A percentile compares a stretch with the other conserved stretches of the same genome.
Evolutionary conservation across 2,113 vertebrate species (phyloP).

Genomic region (Thunnus thynnus): DNA sequence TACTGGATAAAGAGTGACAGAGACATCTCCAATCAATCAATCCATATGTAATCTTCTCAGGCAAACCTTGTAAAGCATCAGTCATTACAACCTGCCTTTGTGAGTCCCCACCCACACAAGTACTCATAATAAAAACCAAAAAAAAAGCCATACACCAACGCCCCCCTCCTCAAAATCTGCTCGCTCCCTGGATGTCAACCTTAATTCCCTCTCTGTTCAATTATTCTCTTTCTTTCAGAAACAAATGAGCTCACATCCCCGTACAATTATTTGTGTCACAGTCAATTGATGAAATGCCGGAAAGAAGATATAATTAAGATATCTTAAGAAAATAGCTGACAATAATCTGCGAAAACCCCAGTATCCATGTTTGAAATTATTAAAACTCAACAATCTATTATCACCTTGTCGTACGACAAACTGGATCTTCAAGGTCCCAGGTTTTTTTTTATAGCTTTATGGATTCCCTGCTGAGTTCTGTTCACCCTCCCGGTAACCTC

Average conservation of each 20-base stretch:
- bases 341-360: not conserved
- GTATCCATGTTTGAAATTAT: not conserved
- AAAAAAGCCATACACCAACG: not conserved
- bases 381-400: not conserved
- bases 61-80: constrained; percentile 48
- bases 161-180: constrained; percentile 1
- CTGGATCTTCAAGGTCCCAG: constrained; percentile 31
- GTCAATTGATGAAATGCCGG: not conserved
- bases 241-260: not conserved
- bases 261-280: not conserved
- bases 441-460: constrained; percentile 39
- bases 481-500: constrained; percentile 44
- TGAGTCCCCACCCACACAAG: constrained; percentile 14
- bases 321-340: not conserved
- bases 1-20: constrained; percentile 65
- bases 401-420: not conserved
- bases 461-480: constrained; percentile 37
- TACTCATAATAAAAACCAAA: not conserved
- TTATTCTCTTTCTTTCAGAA: constrained; percentile 35
- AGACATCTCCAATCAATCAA: constrained; percentile 60
- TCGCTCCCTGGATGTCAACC: not conserved
- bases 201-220: constrained; percentile 25
- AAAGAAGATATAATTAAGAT: not conserved
- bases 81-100: constrained; percentile 52
- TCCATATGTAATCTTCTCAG: constrained; percentile 68